These are phyloP conservation scores for Brachyhypopomus occidentalis DNA, from an alignment of 2,113 vertebrate genomes.

Conservation along the genomic window DNA sequence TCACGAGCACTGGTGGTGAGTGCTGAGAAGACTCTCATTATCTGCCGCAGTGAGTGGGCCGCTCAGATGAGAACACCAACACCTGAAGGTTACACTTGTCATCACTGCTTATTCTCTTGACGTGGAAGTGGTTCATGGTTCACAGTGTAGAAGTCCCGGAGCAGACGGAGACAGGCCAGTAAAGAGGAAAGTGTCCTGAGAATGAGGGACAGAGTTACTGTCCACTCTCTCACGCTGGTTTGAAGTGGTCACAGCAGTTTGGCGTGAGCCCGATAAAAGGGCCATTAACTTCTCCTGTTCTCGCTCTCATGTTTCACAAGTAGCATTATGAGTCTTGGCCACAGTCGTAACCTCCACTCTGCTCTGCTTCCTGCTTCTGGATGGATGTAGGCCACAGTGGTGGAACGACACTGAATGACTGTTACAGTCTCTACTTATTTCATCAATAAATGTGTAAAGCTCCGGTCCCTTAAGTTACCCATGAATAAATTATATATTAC, in stretches of 20 bases:
- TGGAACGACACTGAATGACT: background rate
- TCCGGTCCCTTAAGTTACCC: background rate
- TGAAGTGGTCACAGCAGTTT: too few species aligned
- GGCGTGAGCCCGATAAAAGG: too few species aligned
- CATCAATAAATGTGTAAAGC: background rate
- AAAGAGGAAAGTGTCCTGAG: too few species aligned
- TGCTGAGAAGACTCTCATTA: constrained; percentile 60
- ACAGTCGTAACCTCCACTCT: too few species aligned
- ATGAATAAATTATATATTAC: background rate
- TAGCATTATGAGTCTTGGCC: too few species aligned
- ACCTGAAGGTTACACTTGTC: background rate
- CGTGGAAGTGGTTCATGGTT: too few species aligned
- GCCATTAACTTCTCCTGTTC: too few species aligned
- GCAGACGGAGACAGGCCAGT: too few species aligned
- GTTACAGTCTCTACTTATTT: background rate
- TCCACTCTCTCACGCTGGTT: too few species aligned
- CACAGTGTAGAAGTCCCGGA: too few species aligned
- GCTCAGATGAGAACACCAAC: constrained; percentile 1
- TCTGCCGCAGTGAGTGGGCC: constrained; percentile 30
- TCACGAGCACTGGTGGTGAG: constrained; percentile 53
- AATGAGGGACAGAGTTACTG: too few species aligned
- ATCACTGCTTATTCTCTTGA: background rate
- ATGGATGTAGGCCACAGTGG: constrained; percentile 52
- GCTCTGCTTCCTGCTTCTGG: background rate
- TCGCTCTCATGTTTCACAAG: too few species aligned